Conservation (phyloP, 2,797 vertebrate species). For the Serranus cabrilla region DNA sequence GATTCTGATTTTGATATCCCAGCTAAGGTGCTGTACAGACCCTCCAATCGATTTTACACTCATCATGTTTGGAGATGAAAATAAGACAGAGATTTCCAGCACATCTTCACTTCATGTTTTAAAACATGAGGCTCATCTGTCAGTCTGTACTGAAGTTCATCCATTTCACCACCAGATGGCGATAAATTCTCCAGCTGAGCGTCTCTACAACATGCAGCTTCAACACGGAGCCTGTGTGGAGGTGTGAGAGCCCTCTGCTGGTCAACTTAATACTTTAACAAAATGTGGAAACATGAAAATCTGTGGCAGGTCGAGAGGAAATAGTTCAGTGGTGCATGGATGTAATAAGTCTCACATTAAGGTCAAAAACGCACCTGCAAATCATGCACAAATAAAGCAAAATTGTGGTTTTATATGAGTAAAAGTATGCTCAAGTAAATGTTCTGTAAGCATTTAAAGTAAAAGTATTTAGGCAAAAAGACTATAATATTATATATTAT, state of each 20-base stretch:
- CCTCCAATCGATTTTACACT: neutral
- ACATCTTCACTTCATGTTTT: neutral
- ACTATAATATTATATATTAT: no score
- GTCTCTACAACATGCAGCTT: neutral
- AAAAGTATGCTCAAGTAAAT: no score
- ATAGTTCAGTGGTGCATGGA: no score
- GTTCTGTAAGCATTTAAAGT: no score
- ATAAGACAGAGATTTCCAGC: neutral
- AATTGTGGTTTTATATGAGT: no score
- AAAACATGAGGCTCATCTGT: neutral
- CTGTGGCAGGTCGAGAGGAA: no score
- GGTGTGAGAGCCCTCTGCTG: slow-evolving; percentile 28
- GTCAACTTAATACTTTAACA: neutral
- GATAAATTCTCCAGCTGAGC: neutral
- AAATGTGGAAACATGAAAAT: neutral
- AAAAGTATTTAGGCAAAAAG: no score
- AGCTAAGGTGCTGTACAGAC: no score
- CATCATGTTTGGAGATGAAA: neutral
- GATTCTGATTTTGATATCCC: no score
- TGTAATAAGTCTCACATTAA: no score
- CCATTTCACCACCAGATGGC: slow-evolving; percentile 17
- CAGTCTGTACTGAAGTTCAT: neutral
- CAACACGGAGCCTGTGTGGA: neutral
- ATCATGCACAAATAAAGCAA: no score
- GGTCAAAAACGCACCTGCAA: no score